Conservation (phyloP, 2,888 invertebrate species). For the Aproaerema taeniolella region DNA sequence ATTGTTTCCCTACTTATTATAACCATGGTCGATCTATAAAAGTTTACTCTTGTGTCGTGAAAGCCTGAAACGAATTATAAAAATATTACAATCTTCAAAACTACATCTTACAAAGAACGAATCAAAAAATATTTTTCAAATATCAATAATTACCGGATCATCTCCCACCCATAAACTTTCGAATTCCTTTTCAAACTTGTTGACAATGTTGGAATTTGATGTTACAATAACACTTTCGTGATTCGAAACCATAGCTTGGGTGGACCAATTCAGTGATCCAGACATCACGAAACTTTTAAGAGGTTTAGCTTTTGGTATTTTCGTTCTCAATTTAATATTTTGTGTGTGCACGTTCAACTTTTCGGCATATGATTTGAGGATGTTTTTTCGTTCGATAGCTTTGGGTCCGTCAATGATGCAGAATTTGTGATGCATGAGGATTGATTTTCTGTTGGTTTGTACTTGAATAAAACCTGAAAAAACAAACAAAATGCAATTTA, state of each 20-base stretch:
- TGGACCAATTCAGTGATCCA: slow-evolving; percentile 88
- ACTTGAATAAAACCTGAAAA: slow-evolving; percentile 66
- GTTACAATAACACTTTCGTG: slow-evolving; percentile 83
- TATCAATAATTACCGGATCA: slow-evolving; percentile 52
- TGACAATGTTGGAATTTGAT: slow-evolving; percentile 71
- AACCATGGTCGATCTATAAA: too few species aligned
- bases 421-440: slow-evolving; percentile 90
- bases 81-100: too few species aligned
- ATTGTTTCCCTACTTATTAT: too few species aligned
- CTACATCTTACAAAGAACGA: too few species aligned
- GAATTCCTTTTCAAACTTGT: slow-evolving; percentile 78
- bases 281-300: slow-evolving; percentile 76
- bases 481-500: slow-evolving; percentile 5
- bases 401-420: slow-evolving; percentile 80
- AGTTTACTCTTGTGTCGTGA: too few species aligned
- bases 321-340: slow-evolving; percentile 32
- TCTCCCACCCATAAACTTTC: slow-evolving; percentile 78
- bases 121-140: too few species aligned
- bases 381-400: slow-evolving; percentile 56
- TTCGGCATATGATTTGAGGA: slow-evolving; percentile 57
- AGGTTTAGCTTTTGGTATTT: slow-evolving; percentile 37
- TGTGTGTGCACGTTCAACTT: slow-evolving; percentile 58
- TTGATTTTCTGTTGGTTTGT: slow-evolving; percentile 65
- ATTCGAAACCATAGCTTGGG: slow-evolving; percentile 83
- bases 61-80: too few species aligned